Evolutionary conservation across 1,140 invertebrate species (phyloP), one percentile per base, ranked within the genome.

Genomic region (Diuraphis noxia): DNA sequence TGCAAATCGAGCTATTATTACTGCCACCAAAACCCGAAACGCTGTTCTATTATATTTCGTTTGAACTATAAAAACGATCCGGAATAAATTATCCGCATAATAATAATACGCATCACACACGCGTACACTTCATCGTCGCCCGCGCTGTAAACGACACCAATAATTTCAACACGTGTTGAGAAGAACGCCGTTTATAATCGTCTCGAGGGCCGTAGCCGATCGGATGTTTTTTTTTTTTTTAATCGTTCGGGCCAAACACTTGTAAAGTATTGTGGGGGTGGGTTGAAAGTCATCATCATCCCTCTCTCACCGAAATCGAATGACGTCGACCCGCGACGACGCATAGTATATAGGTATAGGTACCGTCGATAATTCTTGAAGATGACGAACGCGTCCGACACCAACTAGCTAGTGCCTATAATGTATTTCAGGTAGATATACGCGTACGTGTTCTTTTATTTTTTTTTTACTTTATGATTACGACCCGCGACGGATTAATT

Each of bases 401-500:
- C n/a, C n/a, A n/a, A n/a, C n/a, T n/a, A n/a, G n/a, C n/a, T n/a
- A 9, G 9, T 34, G 30, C 25, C n/a, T 46, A 46, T 13, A n/a
- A 43, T 77, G 6, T 6, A n/a, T 4, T 72, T 34, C 19, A 34
- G 10, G 5, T 77, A 25, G 2, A 23, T 23, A 21, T n/a, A n/a
- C n/a, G n/a, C 38, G 19, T 82, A 82, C 38, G 79, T 41, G 36
- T 34, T 82, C 30, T 38, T 19, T 17, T 21, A 5, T 40, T n/a
- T 43, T 43, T n/a, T 43, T n/a, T 8, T 46, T 0, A 23, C 13
- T 21, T 49, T 7, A 85, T 86, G n/a, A 36, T n/a, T n/a, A 86
- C 36, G 19, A 87, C 38, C 38, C 88, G n/a, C 10, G 40, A 72
- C 88, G 88, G 88, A 89, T 89, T 89, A 89, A 89, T 89, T 89